These are phyloP conservation scores for Pristionchus entomophagus DNA, from an alignment of 2,888 invertebrate species.

Conservation along the genomic window DNA sequence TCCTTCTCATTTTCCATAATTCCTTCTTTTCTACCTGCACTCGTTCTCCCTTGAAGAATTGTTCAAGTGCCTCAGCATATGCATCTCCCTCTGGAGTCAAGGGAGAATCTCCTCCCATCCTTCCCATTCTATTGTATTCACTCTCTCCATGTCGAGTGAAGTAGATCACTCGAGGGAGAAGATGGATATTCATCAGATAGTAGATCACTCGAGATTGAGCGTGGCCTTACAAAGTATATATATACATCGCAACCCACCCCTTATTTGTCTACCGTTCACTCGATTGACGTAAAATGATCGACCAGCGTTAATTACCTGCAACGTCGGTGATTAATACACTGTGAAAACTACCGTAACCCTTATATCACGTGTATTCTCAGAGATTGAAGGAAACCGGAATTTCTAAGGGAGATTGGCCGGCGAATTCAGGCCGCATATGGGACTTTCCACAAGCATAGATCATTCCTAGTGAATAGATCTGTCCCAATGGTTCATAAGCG, in stretches of 20 bases:
- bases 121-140: conserved; percentile 89
- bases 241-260: too few species aligned
- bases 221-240: too few species aligned
- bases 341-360: background rate
- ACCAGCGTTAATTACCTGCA: conserved; percentile 82
- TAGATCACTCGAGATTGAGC: conserved; percentile 97
- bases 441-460: too few species aligned
- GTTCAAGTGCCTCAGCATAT: conserved; percentile 60
- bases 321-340: background rate
- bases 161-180: conserved; percentile 95
- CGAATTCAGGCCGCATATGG: too few species aligned
- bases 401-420: too few species aligned
- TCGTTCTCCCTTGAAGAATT: conserved; percentile 81
- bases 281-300: conserved; percentile 78
- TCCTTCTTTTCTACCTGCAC: conserved; percentile 82
- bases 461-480: too few species aligned
- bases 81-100: conserved; percentile 84
- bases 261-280: too few species aligned
- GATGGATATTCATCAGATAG: conserved; percentile 99
- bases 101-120: conserved; percentile 95
- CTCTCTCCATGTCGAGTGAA: conserved; percentile 98
- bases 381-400: too few species aligned
- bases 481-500: too few species aligned
- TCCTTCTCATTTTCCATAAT: conserved; percentile 56
- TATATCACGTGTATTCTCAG: background rate